phyloP scores from a whole-genome alignment of 2,888 invertebrate genomes.

The Troglohyphantes excavatus region DNA sequence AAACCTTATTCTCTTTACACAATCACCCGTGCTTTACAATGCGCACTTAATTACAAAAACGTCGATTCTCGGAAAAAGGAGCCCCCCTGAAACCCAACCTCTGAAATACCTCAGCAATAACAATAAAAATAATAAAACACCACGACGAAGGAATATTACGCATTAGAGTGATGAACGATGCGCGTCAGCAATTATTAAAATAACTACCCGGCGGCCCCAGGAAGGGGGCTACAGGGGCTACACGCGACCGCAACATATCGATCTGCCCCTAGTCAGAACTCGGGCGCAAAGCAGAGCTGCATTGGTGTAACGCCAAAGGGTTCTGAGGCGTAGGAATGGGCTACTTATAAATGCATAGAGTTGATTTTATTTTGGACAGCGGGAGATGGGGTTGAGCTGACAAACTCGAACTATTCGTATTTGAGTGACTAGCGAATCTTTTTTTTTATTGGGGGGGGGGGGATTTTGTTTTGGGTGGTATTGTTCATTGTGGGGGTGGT shows the following conservation, averaged over 20 bases:
- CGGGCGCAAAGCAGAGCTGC: conserved; percentile 36
- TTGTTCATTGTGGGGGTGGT: neutral
- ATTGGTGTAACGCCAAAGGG: conserved; percentile 10
- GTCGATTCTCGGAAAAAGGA: conserved; percentile 24
- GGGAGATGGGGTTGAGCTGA: neutral
- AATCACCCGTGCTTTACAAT: neutral
- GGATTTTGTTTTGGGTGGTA: neutral
- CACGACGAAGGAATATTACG: conserved; percentile 29
- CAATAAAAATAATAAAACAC: conserved; percentile 38
- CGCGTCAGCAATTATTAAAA: conserved; percentile 77
- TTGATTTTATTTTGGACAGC: conserved; percentile 32
- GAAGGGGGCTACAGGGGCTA: conserved; percentile 36
- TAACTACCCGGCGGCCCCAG: conserved; percentile 50
- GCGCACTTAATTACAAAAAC: conserved; percentile 51
- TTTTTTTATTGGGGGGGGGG: neutral
- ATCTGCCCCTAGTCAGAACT: conserved; percentile 54
- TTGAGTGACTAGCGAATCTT: neutral
- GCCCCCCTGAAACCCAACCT: conserved; percentile 10
- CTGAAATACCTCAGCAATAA: too few relatives aligned
- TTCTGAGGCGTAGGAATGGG: neutral
- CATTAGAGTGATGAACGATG: conserved; percentile 75
- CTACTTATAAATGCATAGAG: conserved; percentile 26
- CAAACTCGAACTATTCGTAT: conserved; percentile 8
- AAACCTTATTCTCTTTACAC: neutral
- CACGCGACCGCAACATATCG: conserved; percentile 76